phyloP scores from a whole-genome alignment of 2,888 invertebrate genomes.

The Pyrgus malvae region DNA sequence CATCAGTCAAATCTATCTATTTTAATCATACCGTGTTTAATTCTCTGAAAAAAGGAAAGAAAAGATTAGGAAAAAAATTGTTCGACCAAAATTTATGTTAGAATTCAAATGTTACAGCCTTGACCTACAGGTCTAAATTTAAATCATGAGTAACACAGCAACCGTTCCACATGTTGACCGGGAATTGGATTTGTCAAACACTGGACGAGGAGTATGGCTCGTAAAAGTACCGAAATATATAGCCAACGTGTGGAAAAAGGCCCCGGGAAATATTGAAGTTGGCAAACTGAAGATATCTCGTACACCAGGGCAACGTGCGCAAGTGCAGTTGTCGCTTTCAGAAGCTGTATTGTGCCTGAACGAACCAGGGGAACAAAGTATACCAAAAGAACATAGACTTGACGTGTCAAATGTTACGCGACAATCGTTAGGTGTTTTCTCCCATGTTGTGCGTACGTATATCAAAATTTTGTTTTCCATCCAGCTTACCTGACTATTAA shows the following conservation, averaged over 20 bases:
- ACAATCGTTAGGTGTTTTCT: conserved; percentile 96
- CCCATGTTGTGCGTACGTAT: conserved; percentile 88
- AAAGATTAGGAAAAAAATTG: too few species aligned
- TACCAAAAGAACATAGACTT: conserved; percentile 95
- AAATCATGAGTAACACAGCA: conserved; percentile 50
- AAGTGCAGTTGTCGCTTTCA: conserved; percentile 92
- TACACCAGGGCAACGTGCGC: conserved; percentile 90
- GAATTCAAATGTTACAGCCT: too few species aligned
- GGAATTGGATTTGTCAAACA: conserved; percentile 93
- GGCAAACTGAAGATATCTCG: conserved; percentile 95
- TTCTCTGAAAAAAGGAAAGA: too few species aligned
- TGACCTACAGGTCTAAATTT: too few species aligned
- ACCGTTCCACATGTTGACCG: conserved; percentile 84
- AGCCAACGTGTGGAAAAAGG: conserved; percentile 96
- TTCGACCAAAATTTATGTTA: too few species aligned
- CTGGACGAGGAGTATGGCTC: conserved; percentile 96
- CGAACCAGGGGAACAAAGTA: conserved; percentile 89
- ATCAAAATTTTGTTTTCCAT: neutral
- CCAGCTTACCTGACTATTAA: too few species aligned
- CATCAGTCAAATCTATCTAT: too few species aligned
- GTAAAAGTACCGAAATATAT: conserved; percentile 98
- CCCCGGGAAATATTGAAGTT: conserved; percentile 95
- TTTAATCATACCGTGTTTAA: too few species aligned
- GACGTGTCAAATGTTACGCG: conserved; percentile 95
- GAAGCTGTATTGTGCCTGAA: conserved; percentile 89